Percentiles rank a stretch among this genome's conserved stretches.
Evolutionary conservation across 2,797 vertebrate genomes (phyloP).

Genomic region (Serranus cabrilla): DNA sequence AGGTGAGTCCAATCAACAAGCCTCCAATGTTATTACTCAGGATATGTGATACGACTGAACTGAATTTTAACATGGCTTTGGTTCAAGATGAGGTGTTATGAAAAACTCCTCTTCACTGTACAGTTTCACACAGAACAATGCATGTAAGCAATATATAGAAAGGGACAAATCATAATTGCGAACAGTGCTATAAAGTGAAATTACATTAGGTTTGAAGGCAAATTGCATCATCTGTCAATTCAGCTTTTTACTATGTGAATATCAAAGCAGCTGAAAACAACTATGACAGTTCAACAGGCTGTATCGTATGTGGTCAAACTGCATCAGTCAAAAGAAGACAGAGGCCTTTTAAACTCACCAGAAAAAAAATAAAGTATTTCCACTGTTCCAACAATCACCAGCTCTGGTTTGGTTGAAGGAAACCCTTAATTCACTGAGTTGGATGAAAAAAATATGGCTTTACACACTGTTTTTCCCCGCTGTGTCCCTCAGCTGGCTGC

Average conservation of each 20-base stretch:
- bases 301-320: not conserved
- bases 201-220: not conserved
- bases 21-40: not conserved
- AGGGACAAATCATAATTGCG: not conserved
- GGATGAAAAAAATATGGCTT: no score
- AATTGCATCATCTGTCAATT: not conserved
- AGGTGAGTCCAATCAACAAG: conserved; percentile 78
- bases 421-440: no score
- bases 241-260: not conserved
- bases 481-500: no score
- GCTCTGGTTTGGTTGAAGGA: no score
- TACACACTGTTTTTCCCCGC: no score
- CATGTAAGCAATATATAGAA: not conserved
- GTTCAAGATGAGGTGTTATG: not conserved
- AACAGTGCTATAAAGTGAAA: not conserved
- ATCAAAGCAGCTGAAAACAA: not conserved
- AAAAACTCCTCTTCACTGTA: not conserved
- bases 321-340: not conserved
- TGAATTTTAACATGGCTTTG: no score
- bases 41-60: not conserved
- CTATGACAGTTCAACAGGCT: not conserved
- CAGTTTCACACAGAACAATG: not conserved
- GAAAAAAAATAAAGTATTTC: no score
- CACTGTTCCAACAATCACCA: no score
- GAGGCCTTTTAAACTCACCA: no score